Conservation (phyloP, 2,888 invertebrate species). For the Orthosia gracilis region DNA sequence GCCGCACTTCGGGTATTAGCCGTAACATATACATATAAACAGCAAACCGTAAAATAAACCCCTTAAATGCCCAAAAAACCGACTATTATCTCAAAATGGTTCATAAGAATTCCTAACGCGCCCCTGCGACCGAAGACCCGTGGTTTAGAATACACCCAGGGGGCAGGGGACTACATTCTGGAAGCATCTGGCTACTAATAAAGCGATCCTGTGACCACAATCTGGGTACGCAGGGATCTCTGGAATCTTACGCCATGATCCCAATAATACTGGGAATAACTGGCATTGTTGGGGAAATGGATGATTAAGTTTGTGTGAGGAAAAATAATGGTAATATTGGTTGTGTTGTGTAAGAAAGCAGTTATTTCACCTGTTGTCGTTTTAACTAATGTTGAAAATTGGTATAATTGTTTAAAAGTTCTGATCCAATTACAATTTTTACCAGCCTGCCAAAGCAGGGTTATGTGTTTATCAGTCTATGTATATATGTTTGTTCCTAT, state of each 20-base stretch:
- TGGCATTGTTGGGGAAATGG: slow-evolving; percentile 28
- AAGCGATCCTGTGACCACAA: slow-evolving; percentile 63
- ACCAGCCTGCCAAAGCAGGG: too few species aligned
- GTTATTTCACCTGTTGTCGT: background rate
- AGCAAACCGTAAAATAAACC: slow-evolving; percentile 21
- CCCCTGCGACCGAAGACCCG: slow-evolving; percentile 11
- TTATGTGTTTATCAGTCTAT: too few species aligned
- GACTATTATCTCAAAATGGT: slow-evolving; percentile 24
- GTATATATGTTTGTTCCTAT: too few species aligned
- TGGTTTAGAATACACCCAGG: slow-evolving; percentile 50
- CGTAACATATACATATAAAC: too few species aligned
- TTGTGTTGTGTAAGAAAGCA: background rate
- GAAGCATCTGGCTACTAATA: slow-evolving; percentile 58
- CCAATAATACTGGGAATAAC: slow-evolving; percentile 65
- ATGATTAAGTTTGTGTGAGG: background rate
- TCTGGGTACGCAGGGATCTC: slow-evolving; percentile 46
- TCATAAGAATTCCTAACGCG: slow-evolving; percentile 53
- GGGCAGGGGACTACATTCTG: slow-evolving; percentile 54
- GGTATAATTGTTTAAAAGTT: too few species aligned
- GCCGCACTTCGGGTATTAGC: too few species aligned
- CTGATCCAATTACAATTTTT: too few species aligned
- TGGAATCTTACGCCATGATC: slow-evolving; percentile 53
- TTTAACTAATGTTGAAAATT: too few species aligned
- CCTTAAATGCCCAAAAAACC: slow-evolving; percentile 18
- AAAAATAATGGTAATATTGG: background rate